These are phyloP conservation scores for Andrena haemorrhoa DNA, from an alignment of 2,888 invertebrate species.

Conservation along the genomic window DNA sequence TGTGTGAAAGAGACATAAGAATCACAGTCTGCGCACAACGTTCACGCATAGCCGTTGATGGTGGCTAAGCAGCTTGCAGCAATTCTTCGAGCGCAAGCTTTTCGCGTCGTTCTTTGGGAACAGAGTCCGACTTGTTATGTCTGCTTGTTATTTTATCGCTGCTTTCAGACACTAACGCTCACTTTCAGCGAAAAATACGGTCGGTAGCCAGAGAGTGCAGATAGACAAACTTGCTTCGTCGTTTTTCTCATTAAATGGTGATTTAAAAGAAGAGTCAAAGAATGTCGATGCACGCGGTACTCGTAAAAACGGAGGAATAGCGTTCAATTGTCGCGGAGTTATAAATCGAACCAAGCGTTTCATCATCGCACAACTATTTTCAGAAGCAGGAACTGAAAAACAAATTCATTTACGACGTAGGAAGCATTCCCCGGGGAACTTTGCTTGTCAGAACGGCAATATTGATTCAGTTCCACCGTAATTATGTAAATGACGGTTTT, in stretches of 20 bases:
- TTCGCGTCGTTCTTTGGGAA: slow-evolving; percentile 3
- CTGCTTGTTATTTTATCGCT: slow-evolving; percentile 17
- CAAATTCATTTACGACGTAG: not conserved
- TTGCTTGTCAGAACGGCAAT: not conserved
- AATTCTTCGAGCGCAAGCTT: not conserved
- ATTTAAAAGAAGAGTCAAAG: not conserved
- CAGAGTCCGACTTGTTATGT: slow-evolving; percentile 34
- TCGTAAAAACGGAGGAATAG: not conserved
- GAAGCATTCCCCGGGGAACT: not conserved
- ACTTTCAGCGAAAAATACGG: slow-evolving; percentile 15
- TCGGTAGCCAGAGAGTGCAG: not conserved
- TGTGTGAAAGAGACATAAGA: not conserved
- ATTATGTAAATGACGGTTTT: slow-evolving; percentile 25
- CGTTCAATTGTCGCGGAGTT: not conserved
- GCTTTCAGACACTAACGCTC: not conserved
- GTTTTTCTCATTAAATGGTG: not conserved
- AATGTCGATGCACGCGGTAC: not conserved
- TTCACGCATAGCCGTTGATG: not conserved
- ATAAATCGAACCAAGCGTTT: not conserved
- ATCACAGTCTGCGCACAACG: not conserved
- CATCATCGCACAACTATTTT: not conserved
- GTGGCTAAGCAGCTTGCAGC: not conserved
- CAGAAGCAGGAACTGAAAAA: not conserved
- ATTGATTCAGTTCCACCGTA: slow-evolving; percentile 14
- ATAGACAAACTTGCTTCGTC: not conserved